These are phyloP conservation scores for Shinisaurus crocodilurus DNA, from an alignment of 2,113 vertebrate species.

Conservation along the genomic window DNA sequence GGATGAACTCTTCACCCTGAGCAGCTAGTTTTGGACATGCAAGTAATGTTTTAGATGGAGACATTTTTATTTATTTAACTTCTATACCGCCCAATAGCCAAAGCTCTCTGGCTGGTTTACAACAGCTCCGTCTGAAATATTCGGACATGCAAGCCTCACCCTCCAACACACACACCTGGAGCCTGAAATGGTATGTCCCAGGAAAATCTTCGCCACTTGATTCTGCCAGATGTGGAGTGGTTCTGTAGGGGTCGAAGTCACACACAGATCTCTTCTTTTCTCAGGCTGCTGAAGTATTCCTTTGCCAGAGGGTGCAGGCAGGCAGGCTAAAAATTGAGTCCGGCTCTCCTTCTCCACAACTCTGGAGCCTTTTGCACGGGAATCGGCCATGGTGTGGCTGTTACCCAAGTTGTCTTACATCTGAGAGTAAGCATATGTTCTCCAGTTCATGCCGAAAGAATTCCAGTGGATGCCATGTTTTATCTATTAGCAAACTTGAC, in stretches of 20 bases:
- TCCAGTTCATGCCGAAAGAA: not conserved
- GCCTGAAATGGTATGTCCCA: too few species aligned
- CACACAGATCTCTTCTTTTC: not conserved
- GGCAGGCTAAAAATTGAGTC: not conserved
- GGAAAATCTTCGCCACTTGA: too few species aligned
- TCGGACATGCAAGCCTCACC: not conserved
- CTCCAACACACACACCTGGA: too few species aligned
- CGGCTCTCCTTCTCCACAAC: not conserved
- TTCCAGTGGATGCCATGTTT: not conserved
- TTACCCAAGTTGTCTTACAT: not conserved
- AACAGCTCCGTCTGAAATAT: too few species aligned
- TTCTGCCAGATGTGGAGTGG: not conserved
- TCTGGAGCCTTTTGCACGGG: not conserved
- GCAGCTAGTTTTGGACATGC: not conserved
- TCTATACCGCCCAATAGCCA: too few species aligned
- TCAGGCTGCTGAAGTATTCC: not conserved
- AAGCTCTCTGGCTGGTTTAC: too few species aligned
- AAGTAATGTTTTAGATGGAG: not conserved
- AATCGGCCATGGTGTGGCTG: rapidly evolving
- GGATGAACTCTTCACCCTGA: too few species aligned
- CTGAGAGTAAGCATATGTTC: not conserved
- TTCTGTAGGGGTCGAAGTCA: not conserved
- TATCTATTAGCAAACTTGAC: not conserved
- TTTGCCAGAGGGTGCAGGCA: not conserved
- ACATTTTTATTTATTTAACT: too few species aligned